Evolutionary conservation across 2,888 invertebrate genomes (phyloP).

Genomic region (Limnephilus marmoratus): DNA sequence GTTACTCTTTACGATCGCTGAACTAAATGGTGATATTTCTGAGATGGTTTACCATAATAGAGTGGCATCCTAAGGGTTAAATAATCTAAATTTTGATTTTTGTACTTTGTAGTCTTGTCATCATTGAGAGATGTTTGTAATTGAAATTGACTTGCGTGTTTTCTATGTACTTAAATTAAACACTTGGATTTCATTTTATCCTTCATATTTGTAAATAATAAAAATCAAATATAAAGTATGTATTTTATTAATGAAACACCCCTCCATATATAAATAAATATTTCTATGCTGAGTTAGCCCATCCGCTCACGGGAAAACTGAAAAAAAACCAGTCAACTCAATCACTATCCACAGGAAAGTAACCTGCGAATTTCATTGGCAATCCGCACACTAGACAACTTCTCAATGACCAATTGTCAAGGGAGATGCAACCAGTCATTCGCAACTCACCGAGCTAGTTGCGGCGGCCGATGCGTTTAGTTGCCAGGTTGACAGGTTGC

Average conservation of each 20-base stretch:
- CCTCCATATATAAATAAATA: background rate
- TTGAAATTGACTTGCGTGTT: slow-evolving; percentile 53
- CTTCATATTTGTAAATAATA: slow-evolving; percentile 50
- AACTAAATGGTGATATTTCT: too few species aligned
- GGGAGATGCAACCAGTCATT: too few species aligned
- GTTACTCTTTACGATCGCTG: too few species aligned
- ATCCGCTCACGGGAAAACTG: too few species aligned
- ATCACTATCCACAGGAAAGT: too few species aligned
- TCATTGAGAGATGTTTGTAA: slow-evolving; percentile 40
- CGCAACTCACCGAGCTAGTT: too few species aligned
- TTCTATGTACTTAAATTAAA: slow-evolving; percentile 62
- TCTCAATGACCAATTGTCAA: too few species aligned
- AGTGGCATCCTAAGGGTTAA: background rate
- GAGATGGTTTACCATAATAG: background rate
- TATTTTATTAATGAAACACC: background rate
- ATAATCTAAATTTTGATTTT: background rate
- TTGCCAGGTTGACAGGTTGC: too few species aligned
- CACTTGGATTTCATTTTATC: slow-evolving; percentile 44
- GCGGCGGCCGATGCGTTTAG: too few species aligned
- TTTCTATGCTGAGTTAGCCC: background rate
- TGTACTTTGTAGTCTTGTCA: slow-evolving; percentile 10
- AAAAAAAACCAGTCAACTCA: too few species aligned
- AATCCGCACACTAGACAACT: too few species aligned
- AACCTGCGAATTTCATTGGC: too few species aligned
- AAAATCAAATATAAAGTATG: slow-evolving; percentile 16